Evolutionary conservation across 2,888 invertebrate species (phyloP), one percentile per base, ranked within the genome.

Genomic region (Spodoptera littoralis): DNA sequence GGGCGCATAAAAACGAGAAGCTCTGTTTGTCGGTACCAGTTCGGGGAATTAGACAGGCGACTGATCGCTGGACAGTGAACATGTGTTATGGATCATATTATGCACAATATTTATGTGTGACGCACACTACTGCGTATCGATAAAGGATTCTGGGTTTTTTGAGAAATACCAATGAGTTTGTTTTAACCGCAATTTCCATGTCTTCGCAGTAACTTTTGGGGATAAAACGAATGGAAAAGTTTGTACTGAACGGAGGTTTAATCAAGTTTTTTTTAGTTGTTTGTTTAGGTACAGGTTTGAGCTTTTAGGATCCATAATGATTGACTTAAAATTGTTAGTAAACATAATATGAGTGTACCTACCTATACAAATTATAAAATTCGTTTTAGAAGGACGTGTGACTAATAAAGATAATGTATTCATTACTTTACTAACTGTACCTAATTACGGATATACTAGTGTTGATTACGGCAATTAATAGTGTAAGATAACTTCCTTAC

Each of bases 21-120:
- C 48, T 51, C 47, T 51, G 62, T 64, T 62, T 60, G 73, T 67
- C 64, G 68, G 71, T 55, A 65, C 50, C 50, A 56, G 55, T 78
- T 76, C 77, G 27, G 58, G 41, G 79, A 79, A 79, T 69, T 65
- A 65, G 51, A 62, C 45, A 41, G 67, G 43, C 47, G 47, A 22
- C 44, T 69, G 36, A 36, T 36, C 36, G 36, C 59, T 71, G 71
- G 74, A 74, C 69, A 74, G 59, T 72, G 76, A 60, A 69, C 63
- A 74, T 65, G 49, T 55, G 50, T 63, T 58, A 49, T 30, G 53
- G 62, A 56, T 60, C 58, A 62, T 50, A 48, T 43, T n/a, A 50
- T 48, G 45, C n/a, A 18, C 22, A 18, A 36, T 47, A 44, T 57
- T 53, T 53, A 48, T 51, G 47, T 51, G 30, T 62, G 65, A 41